Conservation (phyloP, 2,797 vertebrate genomes). For the Bufotes viridis region DNA sequence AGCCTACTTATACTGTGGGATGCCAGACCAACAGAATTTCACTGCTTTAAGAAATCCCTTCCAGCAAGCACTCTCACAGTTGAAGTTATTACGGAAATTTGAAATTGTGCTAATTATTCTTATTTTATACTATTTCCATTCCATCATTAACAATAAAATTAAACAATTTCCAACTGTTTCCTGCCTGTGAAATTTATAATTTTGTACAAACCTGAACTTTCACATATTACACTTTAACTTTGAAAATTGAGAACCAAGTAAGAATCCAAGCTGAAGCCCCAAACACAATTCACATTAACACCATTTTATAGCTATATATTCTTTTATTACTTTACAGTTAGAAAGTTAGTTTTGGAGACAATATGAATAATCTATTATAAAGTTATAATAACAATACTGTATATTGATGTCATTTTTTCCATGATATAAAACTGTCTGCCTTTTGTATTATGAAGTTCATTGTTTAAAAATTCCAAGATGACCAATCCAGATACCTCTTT, state of each 20-base stretch:
- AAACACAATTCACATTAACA: conserved; percentile 29
- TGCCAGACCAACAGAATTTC: conserved; percentile 19
- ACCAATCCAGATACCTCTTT: conserved; percentile 54
- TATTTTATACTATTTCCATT: conserved; percentile 25
- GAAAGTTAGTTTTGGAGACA: conserved; percentile 34
- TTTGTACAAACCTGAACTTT: neutral
- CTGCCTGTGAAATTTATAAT: neutral
- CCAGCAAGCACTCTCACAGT: neutral
- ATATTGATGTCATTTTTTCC: conserved; percentile 14
- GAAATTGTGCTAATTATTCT: neutral
- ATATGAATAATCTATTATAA: neutral
- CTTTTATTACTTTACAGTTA: neutral
- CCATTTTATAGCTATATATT: conserved; percentile 20
- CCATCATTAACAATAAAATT: neutral
- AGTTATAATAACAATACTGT: conserved; percentile 33
- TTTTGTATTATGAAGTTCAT: conserved; percentile 38
- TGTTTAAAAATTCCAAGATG: conserved; percentile 53
- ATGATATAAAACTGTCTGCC: conserved; percentile 44
- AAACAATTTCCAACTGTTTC: conserved; percentile 3
- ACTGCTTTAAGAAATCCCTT: neutral
- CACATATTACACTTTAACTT: conserved; percentile 2
- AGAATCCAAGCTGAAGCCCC: neutral
- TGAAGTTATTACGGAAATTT: neutral
- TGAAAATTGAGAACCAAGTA: neutral
- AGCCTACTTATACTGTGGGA: conserved; percentile 7